Evolutionary conservation across 2,888 invertebrate species (phyloP), one percentile per base, ranked within the genome.

Genomic region (Eupithecia vulgata): DNA sequence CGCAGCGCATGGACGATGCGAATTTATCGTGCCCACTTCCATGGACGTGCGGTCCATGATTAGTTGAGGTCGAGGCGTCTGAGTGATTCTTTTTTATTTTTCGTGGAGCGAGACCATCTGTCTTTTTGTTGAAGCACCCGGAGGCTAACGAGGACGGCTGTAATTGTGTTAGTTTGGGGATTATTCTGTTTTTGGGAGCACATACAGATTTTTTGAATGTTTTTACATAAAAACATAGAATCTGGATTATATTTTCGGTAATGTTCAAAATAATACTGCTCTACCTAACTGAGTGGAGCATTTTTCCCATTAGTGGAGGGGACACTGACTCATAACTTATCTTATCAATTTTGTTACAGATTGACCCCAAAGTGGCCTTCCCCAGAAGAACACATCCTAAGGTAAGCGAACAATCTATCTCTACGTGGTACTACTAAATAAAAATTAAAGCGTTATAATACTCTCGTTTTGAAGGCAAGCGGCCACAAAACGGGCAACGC

Each of bases 351-450:
- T 78, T 84, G 89, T 92, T 97, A 80, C 97, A 99, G 99, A 99
- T 99, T 96, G 99, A 99, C 95, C 99, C 99, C 86, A 99, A 99
- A 97, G 99, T 99, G 95, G 99, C 99, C 93, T 99, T 99, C 95
- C 99, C 99, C 85, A 97, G 99, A 95, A 97, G 98, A 96, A 98
- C 98, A 95, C 99, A 99, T 95, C 98, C 99, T 95, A 99, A 99
- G 97, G 99, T 99, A 96, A 97, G 97, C 82, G 83, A 84, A 85
- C 80, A 84, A 81, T 81, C 82, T 81, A 86, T 83, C 81, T 82
- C 77, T 76, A 78, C 80, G 83, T 76, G 83, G 83, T 80, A 77
- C 81, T 81, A 83, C 83, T 88, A 89, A 90, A 90, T 88, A 83
- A 86, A 88, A 86, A 85, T 85, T 85, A 86, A 87, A 90, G 84